Base-by-base conservation (phyloP, 1,140 invertebrate species). In the Drosophila nebulosa region DNA sequence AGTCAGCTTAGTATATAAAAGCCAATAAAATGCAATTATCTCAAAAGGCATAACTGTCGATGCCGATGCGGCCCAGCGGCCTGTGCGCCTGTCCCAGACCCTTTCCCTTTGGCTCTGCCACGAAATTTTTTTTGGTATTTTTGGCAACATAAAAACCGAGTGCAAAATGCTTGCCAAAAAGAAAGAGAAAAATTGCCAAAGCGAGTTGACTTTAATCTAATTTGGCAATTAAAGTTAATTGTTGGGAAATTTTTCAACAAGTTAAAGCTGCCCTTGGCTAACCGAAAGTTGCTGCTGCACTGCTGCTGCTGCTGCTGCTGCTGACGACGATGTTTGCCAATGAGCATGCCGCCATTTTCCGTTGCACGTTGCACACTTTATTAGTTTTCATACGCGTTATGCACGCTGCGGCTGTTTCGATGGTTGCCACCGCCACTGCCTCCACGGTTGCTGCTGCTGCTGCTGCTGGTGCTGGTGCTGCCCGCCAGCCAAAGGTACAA, bases 21-120 rank as follows among this genome's bases (percentile, higher is more conserved):
- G 81, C 81, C 80, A 84, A 84, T 84, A 86, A 84, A 84, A 84
- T 84, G 80, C 80, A 84, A 84, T 84, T 84, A 84, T 84, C 80
- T 84, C 80, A 84, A 84, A 84, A 69, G 80, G 80, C 80, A 84
- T 84, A 85, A 84, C 83, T 85, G 80, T 84, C 80, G 39, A 46
- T 46, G 24, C 4, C 24, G 24, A 24, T 24, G 24, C 24, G 24
- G 4, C 2, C 4, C n/a, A n/a, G n/a, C n/a, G n/a, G 24, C 2
- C 24, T 2, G 4, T 24, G 30, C 3, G 9, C 12, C 10, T 32
- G 30, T 32, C 30, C 4, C 10, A 4, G 16, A 4, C 4, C 1
- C 3, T 36, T 36, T n/a, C 1, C 2, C 12, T 18, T 16, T 42
- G 1, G 0, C n/a, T 18, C 0, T 21, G 27, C 27, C 1, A 2